Percentiles rank a stretch among this genome's conserved stretches.
phyloP scores from a whole-genome alignment of 2,113 vertebrate genomes.

The Colius striatus region DNA sequence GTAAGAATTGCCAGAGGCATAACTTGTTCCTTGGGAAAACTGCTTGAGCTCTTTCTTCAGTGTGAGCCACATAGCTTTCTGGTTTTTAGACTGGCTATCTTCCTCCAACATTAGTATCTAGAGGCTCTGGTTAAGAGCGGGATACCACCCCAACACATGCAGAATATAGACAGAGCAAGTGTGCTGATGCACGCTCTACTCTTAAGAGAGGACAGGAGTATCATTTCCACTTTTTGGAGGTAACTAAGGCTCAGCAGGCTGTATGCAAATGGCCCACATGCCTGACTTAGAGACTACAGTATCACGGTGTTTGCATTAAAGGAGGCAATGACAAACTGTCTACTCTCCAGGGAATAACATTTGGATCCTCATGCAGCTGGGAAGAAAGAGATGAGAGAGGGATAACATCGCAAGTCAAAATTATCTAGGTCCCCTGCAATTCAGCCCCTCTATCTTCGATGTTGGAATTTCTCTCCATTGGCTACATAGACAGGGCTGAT shows the following conservation, averaged over 20 bases:
- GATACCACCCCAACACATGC: not conserved
- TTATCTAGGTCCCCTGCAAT: not conserved
- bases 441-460: not conserved
- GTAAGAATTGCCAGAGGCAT: not conserved
- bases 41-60: not conserved
- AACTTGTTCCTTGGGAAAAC: conserved; percentile 19
- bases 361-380: not conserved
- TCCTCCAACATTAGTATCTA: not conserved
- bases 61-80: not conserved
- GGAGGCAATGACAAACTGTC: not conserved
- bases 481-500: not conserved
- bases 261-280: not conserved
- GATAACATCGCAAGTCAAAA: not conserved
- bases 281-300: not conserved
- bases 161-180: not conserved
- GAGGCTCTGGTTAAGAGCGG: not conserved
- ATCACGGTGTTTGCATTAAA: not conserved
- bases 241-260: not conserved
- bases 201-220: not conserved
- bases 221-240: not conserved
- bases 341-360: not conserved
- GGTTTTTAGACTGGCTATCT: not conserved
- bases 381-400: not conserved
- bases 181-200: not conserved
- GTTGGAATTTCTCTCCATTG: not conserved